Base-by-base conservation (phyloP, 2,888 invertebrate genomes). In the Drosophila flavopinicola region DNA sequence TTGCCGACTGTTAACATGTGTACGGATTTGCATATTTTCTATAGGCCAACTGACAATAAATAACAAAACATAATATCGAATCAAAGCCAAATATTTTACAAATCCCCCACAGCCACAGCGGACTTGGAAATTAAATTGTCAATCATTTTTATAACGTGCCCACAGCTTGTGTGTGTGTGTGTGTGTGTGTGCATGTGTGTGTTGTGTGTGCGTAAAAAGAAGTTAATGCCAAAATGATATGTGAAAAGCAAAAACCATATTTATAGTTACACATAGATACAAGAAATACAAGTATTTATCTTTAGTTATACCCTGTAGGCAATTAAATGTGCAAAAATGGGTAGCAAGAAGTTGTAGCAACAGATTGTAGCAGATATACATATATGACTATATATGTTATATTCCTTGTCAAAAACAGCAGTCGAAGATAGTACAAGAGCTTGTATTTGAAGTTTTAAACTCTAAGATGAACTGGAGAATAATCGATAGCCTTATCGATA, bases 111-210 rank as follows among this genome's bases (percentile, higher is more conserved):
- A 68, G 73, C 64, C 68, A 44, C 74, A 58, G 41, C 68, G 63
- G 73, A 72, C 47, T 68, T 67, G 65, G 66, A 87, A 88, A 88
- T 88, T 88, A 87, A 88, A 88, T 87, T 88, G 85, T 88, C 88
- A 88, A 85, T 88, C 88, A 87, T 78, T 87, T 88, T 88, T 85
- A 87, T 86, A 76, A 71, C 75, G 59, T 64, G 68, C 65, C 58
- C 67, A 63, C 51, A 57, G 32, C 24, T 30, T 13, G 37, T 20
- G 23, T 15, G 11, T 5, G n/a, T 42, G 39, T 48, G 23, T 6
- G 24, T 30, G 27, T 52, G 13, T 44, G 30, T 59, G 38, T 24
- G 9, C 54, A 53, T 64, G 64, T 65, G 75, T 53, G 61, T 83
- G 53, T 38, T 61, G 69, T 49, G 69, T 63, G 59, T 82, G 84